Evolutionary conservation across 1,140 invertebrate genomes (phyloP), one percentile per base, ranked within the genome.

Genomic region (Agrypnia vestita): DNA sequence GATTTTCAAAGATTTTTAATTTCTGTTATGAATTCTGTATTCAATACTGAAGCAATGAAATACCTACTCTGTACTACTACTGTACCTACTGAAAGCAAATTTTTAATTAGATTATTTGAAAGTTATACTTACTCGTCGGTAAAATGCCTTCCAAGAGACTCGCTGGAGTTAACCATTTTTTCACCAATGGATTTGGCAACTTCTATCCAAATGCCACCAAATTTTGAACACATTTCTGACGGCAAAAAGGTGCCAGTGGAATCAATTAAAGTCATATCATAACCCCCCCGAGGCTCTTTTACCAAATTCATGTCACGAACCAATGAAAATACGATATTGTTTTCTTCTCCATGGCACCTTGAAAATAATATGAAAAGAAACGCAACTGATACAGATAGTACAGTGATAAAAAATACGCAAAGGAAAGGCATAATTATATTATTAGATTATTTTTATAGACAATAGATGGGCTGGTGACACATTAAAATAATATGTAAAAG

Each of bases 311-410:
- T 80, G 35, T 89, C 85, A 53, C 89, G 89, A 0, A 91, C 91
- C 43, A 91, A 82, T 46, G 92, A 84, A 84, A 90, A 94, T 1
- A 93, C 91, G 9, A 89, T 84, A 87, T 95, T 94, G 9, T 85
- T 88, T 64, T 90, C 84, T 84, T 95, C 90, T 25, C 95, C 95
- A 84, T 96, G 95, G 79, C 95, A 88, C 78, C 81, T 82, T 25
- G 6, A 81, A 79, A 12, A 47, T n/a, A n/a, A n/a, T 35, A 35
- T 35, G 25, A 35, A 35, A 35, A 35, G 25, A 35, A 35, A 35
- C 25, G 1, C 1, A 3, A 6, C 6, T 35, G 1, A 35, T 6
- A 35, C 25, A 35, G 6, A 35, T 35, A 6, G 6, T 6, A 35
- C 1, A 35, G 6, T 35, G 25, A 35, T 35, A 35, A 35, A 3